phyloP scores from a whole-genome alignment of 2,113 vertebrate genomes.

The Eleginops maclovinus region DNA sequence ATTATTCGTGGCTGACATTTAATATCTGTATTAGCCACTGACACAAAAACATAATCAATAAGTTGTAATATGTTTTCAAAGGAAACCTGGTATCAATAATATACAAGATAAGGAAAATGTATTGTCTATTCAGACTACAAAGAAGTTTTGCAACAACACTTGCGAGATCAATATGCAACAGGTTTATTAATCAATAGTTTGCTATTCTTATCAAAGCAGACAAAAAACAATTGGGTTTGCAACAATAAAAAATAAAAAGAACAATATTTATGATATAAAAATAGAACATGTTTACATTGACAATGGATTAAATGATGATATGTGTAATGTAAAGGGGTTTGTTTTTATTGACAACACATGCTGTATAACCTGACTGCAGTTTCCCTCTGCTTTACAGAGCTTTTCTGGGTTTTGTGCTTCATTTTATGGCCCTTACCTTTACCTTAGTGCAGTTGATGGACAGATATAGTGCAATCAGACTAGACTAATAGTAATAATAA shows the following conservation, averaged over 20 bases:
- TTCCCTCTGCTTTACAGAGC: neutral
- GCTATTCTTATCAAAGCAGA: neutral
- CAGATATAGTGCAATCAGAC: neutral
- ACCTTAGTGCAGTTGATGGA: neutral
- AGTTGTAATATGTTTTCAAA: neutral
- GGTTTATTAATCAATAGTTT: neutral
- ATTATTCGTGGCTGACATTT: slow-evolving; percentile 12
- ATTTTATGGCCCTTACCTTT: neutral
- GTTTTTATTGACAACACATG: neutral
- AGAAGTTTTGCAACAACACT: neutral
- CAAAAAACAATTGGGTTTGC: too few species aligned
- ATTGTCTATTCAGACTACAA: neutral
- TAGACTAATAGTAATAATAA: too few species aligned
- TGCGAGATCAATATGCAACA: neutral
- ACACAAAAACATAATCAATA: neutral
- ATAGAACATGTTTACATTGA: neutral
- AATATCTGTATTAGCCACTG: neutral
- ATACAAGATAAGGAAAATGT: neutral
- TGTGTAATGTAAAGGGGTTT: neutral
- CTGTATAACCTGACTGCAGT: slow-evolving; percentile 1
- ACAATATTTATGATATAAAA: too few species aligned
- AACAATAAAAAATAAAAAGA: too few species aligned
- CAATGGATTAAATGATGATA: neutral
- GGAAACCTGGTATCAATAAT: slow-evolving; percentile 1
- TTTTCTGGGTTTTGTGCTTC: neutral